Evolutionary conservation across 2,113 vertebrate genomes (phyloP).

Genomic region (Ellobius talpinus): DNA sequence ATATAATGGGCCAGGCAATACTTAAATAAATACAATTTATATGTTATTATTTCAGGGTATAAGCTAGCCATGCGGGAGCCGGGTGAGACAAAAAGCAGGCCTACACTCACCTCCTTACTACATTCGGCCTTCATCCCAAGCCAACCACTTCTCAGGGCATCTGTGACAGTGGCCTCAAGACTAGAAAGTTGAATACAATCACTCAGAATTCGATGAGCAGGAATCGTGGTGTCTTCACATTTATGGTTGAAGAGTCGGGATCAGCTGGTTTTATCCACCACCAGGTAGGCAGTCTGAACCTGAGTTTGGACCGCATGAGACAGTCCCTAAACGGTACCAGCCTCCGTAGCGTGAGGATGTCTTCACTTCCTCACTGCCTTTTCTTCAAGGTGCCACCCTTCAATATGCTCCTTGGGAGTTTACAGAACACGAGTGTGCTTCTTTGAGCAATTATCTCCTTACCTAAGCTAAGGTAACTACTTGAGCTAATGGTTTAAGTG

Average conservation of each 20-base stretch:
- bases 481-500: background rate
- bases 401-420: background rate
- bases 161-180: background rate
- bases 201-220: background rate
- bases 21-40: too few relatives aligned
- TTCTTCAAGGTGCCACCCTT: background rate
- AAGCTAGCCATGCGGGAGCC: too few relatives aligned
- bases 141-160: background rate
- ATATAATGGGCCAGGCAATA: too few relatives aligned
- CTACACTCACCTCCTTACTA: too few relatives aligned
- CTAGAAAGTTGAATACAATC: background rate
- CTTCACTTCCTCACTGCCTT: background rate
- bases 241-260: background rate
- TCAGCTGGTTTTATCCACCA: background rate
- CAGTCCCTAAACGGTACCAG: background rate
- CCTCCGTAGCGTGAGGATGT: accelerated
- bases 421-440: background rate
- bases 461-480: background rate
- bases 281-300: background rate
- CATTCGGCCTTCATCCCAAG: background rate
- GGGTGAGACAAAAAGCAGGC: too few relatives aligned
- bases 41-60: too few relatives aligned
- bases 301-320: background rate
- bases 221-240: background rate
- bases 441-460: background rate